phyloP scores from a whole-genome alignment of 2,113 vertebrate species.

The Panurus biarmicus region DNA sequence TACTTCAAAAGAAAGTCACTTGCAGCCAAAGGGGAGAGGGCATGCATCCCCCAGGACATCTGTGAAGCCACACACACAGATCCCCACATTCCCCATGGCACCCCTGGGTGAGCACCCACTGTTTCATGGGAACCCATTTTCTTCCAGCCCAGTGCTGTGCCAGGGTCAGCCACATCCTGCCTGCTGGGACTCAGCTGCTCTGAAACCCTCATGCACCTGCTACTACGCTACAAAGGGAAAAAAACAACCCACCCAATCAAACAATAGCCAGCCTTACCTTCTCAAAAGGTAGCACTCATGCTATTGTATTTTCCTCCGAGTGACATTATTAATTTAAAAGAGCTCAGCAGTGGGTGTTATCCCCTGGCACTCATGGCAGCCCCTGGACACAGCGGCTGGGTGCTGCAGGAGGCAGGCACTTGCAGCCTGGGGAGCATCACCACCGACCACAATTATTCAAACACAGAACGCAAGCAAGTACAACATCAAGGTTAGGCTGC shows the following conservation, averaged over 20 bases:
- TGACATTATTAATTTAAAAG: background rate
- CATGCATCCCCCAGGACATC: background rate
- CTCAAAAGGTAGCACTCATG: background rate
- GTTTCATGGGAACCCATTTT: rapidly evolving
- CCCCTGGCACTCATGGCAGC: background rate
- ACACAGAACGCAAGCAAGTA: background rate
- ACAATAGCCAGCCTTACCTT: background rate
- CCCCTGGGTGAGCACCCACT: background rate
- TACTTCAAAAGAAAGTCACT: background rate
- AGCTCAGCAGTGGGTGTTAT: background rate
- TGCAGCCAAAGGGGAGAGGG: background rate
- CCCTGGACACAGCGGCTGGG: background rate
- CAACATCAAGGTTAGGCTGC: background rate
- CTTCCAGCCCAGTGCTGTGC: background rate
- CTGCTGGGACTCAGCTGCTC: rapidly evolving
- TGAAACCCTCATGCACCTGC: rapidly evolving
- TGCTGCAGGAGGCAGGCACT: background rate
- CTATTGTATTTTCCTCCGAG: background rate
- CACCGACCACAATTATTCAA: rapidly evolving
- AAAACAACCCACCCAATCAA: background rate
- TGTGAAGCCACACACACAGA: background rate
- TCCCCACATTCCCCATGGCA: background rate
- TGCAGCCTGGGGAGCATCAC: background rate
- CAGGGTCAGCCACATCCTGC: background rate
- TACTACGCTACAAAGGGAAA: background rate